Evolutionary conservation across 2,888 invertebrate genomes (phyloP), one percentile per base, ranked within the genome.

Genomic region (Sarcophaga rosellei): DNA sequence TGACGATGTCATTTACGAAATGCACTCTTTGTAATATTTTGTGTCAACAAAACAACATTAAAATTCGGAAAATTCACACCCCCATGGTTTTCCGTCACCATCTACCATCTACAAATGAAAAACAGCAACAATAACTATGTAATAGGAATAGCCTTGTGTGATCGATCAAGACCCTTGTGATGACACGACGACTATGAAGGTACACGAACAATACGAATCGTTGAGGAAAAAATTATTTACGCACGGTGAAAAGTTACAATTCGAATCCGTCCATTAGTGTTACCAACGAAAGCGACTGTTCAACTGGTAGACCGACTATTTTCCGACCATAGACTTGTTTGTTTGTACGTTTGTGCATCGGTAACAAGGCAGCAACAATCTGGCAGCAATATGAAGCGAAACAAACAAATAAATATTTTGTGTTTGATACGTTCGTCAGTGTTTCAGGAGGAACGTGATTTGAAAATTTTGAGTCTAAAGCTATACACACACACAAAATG

Each of bases 391-490:
- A 70, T 61, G 66, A 77, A 75, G 25, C 57, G 25, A 23, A 25
- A 25, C 35, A 12, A 23, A 17, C 74, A 35, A 69, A 61, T 25
- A 53, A 35, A 35, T 35, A 8, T 35, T 35, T 35, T 65, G 44
- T n/a, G 25, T 53, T 65, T 61, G 66, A 44, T 70, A 65, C 59
- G 62, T 68, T 53, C 53, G 47, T 61, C 75, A 70, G 63, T 23
- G 86, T 21, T 63, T 81, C 57, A 59, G 81, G 78, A 74, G 83
- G 74, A 84, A 86, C 83, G 81, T 86, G 86, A 86, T 77, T 81
- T 78, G 86, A 84, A 86, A 84, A 78, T 62, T 77, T 53, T 76
- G 61, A 82, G 65, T 76, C 82, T 65, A 76, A 70, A 70, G 47
- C 53, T 53, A 12, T 53, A 15, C 15, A 53, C 1, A 69, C 47